Conservation (phyloP, 2,113 vertebrate genomes). For the Pelecanus crispus region DNA sequence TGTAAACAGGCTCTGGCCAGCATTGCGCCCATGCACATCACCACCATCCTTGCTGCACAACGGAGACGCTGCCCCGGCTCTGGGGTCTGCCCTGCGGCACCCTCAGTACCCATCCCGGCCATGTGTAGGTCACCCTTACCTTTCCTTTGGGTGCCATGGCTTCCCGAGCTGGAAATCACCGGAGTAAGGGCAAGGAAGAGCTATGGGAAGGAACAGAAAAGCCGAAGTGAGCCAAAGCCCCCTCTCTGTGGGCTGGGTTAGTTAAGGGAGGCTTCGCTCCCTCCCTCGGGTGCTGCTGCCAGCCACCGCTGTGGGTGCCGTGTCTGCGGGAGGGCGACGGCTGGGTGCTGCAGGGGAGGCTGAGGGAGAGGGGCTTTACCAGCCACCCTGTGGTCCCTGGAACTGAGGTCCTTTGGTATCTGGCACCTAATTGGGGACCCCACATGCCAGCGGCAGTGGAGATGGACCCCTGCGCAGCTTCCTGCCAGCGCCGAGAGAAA, state of each 20-base stretch:
- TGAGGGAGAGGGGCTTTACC: background rate
- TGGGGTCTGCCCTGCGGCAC: rapidly evolving
- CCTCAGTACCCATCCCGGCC: background rate
- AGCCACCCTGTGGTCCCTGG: background rate
- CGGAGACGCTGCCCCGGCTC: background rate
- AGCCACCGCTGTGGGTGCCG: rapidly evolving
- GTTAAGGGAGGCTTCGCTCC: background rate
- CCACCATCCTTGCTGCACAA: background rate
- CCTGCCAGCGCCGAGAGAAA: background rate
- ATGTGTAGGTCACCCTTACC: background rate
- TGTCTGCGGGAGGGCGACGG: rapidly evolving
- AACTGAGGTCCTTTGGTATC: background rate
- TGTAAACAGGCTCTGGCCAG: background rate
- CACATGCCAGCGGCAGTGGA: rapidly evolving
- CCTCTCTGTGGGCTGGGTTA: background rate
- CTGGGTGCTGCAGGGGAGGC: background rate
- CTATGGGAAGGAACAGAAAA: background rate
- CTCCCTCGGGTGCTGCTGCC: background rate
- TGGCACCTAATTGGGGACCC: background rate
- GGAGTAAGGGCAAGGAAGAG: background rate
- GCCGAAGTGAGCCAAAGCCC: background rate
- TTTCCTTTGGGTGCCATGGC: constrained; percentile 63
- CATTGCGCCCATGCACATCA: rapidly evolving
- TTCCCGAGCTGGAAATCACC: background rate
- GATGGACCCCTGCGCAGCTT: background rate